Conservation (phyloP, 1,140 invertebrate species). For the Coptotermes formosanus region DNA sequence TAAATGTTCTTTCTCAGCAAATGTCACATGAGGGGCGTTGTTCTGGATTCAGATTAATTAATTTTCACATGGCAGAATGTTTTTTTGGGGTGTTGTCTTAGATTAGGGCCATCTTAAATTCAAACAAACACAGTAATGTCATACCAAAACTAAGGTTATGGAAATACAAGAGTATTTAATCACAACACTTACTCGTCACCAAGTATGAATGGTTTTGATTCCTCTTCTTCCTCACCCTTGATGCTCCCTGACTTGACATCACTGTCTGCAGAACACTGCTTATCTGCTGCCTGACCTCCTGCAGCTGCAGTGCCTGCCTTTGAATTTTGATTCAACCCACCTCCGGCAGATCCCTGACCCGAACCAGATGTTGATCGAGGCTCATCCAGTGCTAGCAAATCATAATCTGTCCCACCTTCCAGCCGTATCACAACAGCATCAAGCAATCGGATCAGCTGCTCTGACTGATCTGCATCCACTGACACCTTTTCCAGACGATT, state of each 20-base stretch:
- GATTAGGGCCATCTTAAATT: too few relatives aligned
- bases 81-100: too few relatives aligned
- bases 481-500: conserved; percentile 73
- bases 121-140: too few relatives aligned
- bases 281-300: conserved; percentile 28
- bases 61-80: too few relatives aligned
- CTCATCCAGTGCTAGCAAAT: conserved; percentile 80
- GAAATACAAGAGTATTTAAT: too few relatives aligned
- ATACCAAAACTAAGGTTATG: too few relatives aligned
- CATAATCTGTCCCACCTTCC: conserved; percentile 95
- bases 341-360: neutral
- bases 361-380: neutral
- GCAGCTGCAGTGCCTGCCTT: conserved; percentile 27
- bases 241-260: neutral
- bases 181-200: conserved; percentile 38
- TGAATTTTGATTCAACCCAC: conserved; percentile 41
- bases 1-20: too few relatives aligned
- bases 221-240: conserved; percentile 34
- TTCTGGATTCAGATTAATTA: too few relatives aligned
- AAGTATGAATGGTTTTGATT: conserved; percentile 37
- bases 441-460: conserved; percentile 82
- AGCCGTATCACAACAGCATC: conserved; percentile 96
- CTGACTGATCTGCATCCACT: conserved; percentile 86
- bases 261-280: neutral
- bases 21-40: too few relatives aligned